Evolutionary conservation across 2,113 vertebrate species (phyloP), one percentile per base, ranked within the genome.

Genomic region (Aldabrachelys gigantea): DNA sequence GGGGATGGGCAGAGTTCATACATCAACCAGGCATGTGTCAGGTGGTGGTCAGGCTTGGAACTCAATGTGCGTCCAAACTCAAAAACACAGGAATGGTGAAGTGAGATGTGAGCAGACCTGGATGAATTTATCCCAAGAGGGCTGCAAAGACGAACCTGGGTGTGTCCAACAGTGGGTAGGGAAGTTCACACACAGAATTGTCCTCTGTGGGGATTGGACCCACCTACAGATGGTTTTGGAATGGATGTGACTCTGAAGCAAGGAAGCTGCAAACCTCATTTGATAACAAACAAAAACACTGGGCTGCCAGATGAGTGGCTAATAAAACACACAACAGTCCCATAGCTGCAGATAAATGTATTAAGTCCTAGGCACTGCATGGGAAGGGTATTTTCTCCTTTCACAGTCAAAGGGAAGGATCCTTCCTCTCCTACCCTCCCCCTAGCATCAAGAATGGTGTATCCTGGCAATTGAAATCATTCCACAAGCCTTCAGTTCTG

Each of bases 201-300:
- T 81, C 56, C 41, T 89, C 59, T 1, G 2, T 0, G 0, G 79
- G 52, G 84, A 50, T 80, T 5, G 1, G 13, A n/a, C 2, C 1
- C 79, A 22, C 62, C 65, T 79, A 1, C 31, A 41, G 82, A 80
- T 93, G 47, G 87, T 84, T 57, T 54, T 41, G 90, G 90, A 92
- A 95, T 56, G 96, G 79, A 88, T 81, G 79, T 17, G 44, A 91
- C 56, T 54, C 87, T 91, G 89, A 91, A 53, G 62, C 82, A 80
- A 89, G 56, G 79, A 92, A 62, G 79, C 0, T 0, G 50, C 82
- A 80, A 44, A 24, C 16, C 17, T 93, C 21, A 24, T 35, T 95
- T 57, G 0, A 3, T n/a, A 85, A 82, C 79, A 49, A 75, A 62
- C 82, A 88, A 80, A 95, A 92, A 90, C 87, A 90, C 22, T 6